Evolutionary conservation across 2,888 invertebrate genomes (phyloP).

Genomic region (Nycteola revayana): DNA sequence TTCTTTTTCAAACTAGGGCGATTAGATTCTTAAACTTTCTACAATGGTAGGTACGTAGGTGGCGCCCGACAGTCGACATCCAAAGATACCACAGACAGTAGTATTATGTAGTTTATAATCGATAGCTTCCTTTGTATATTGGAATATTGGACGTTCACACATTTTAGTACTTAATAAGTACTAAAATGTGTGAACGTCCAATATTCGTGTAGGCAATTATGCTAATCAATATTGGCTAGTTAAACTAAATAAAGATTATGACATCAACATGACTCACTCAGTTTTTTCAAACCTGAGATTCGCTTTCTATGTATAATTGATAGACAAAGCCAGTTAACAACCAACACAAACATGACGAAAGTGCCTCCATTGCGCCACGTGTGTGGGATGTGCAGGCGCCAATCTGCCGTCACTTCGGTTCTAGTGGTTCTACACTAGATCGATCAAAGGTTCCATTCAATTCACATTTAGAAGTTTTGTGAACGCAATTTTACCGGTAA

Average conservation of each 20-base stretch:
- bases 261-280: conserved; percentile 37
- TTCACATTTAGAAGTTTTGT: conserved; percentile 78
- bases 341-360: conserved; percentile 74
- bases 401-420: conserved; percentile 41
- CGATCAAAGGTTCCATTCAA: conserved; percentile 75
- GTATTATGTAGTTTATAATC: conserved; percentile 28
- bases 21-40: conserved; percentile 79
- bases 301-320: conserved; percentile 68
- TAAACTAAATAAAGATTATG: conserved; percentile 37
- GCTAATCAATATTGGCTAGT: conserved; percentile 36
- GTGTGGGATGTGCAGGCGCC: conserved; percentile 79
- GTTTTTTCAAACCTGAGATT: conserved; percentile 51
- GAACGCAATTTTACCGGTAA: conserved; percentile 61
- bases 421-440: conserved; percentile 47
- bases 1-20: conserved; percentile 55
- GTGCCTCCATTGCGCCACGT: conserved; percentile 77
- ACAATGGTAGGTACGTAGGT: conserved; percentile 60
- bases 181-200: conserved; percentile 25
- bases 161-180: no score
- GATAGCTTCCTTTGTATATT: conserved; percentile 28
- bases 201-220: conserved; percentile 20
- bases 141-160: no score
- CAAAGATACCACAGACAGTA: conserved; percentile 42
- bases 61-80: conserved; percentile 55
- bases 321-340: conserved; percentile 63